Evolutionary conservation across 2,113 vertebrate species (phyloP), one percentile per base, ranked within the genome.

Genomic region (Oncorhynchus masou): DNA sequence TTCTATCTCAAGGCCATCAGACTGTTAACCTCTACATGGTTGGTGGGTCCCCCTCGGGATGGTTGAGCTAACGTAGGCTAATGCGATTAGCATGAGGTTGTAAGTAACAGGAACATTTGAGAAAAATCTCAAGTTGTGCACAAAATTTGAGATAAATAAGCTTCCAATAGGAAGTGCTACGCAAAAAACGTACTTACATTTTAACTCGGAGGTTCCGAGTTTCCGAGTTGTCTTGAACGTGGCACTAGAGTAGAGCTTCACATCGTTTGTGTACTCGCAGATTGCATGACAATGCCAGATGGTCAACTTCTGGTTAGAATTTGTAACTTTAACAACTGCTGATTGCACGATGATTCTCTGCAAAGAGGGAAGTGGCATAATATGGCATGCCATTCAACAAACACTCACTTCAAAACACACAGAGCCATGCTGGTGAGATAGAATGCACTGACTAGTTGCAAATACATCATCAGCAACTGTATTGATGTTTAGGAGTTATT

Each of bases 281-380:
- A 67, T 72, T 60, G 68, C 77, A 71, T 76, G 82, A 83, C 77
- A 75, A 74, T 64, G 79, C 86, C 92, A 92, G 85, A 91, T 89
- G 87, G 68, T 39, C 34, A 39, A 39, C 34, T 39, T 39, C 34
- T 39, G 34, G 34, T 39, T 39, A 7, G 34, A 39, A 9, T 39
- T 39, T 39, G 34, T 74, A 82, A 84, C 84, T 84, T 84, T 86
- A 87, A 87, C 87, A 76, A 87, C 79, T 82, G 70, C 83, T 92
- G 89, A 92, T 89, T 87, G 81, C 87, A 11, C 67, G 72, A 70
- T 19, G 71, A 71, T 62, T 60, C 64, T 1, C 69, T 86, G 89
- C 86, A 89, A 77, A 85, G 60, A 81, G 79, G 87, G 85, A 92
- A 92, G 87, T 89, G 87, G 70, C 81, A 83, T 91, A 85, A 87